phyloP scores from a whole-genome alignment of 1,140 invertebrate genomes.

The Mylabris phalerata region DNA sequence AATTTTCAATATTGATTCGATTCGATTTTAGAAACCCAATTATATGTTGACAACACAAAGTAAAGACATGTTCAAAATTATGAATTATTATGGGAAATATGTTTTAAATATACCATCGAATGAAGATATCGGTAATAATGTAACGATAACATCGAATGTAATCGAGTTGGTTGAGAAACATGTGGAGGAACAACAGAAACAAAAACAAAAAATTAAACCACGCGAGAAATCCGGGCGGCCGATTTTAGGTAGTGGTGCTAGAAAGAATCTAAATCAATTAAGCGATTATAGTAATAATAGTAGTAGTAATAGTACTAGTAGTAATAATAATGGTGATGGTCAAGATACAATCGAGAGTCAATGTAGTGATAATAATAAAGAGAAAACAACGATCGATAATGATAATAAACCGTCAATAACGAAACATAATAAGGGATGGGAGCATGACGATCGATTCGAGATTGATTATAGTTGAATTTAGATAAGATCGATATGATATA shows the following conservation, averaged over 20 bases:
- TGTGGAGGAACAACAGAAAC: not conserved
- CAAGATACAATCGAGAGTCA: not conserved
- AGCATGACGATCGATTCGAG: constrained; percentile 35
- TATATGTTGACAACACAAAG: constrained; percentile 28
- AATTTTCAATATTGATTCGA: not conserved
- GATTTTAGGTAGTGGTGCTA: constrained; percentile 30
- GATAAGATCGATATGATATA: not conserved
- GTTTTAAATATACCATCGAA: constrained; percentile 31
- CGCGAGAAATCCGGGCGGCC: constrained; percentile 26
- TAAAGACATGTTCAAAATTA: constrained; percentile 21
- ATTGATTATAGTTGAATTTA: constrained; percentile 31
- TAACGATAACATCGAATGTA: not conserved
- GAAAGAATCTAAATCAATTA: not conserved
- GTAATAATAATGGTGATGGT: too few relatives aligned
- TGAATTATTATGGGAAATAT: constrained; percentile 32
- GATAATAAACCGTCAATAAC: not conserved
- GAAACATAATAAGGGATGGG: constrained; percentile 29
- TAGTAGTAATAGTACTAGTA: not conserved
- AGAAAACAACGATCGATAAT: not conserved
- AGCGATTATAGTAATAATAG: not conserved
- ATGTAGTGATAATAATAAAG: not conserved
- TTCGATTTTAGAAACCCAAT: constrained; percentile 22
- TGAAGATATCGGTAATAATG: constrained; percentile 1
- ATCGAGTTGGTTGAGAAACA: not conserved
- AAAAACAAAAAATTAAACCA: not conserved